Base-by-base conservation (phyloP, 2,113 vertebrate genomes). In the Corythornis madagascariensis region DNA sequence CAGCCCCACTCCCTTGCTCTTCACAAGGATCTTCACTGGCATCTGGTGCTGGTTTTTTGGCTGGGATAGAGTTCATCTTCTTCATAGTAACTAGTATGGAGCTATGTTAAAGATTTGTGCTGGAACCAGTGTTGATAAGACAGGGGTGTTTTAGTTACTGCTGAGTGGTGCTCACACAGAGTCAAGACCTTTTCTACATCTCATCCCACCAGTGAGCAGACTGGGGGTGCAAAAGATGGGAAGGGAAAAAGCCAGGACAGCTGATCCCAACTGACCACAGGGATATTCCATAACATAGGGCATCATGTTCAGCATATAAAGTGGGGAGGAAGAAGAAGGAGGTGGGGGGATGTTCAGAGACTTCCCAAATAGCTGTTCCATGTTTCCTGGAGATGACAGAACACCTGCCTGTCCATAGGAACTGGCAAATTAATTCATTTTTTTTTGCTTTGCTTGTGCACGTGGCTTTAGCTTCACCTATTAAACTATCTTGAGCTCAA, bases 1-100 rank as follows among this genome's bases (percentile, higher is more conserved):
- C 1, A 0, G 13, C 13, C 88, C 13, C 11, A 18, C 33, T 88
- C 73, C 52, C 72, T 20, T 0, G 2, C 55, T 86, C 47, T 48
- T 66, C 73, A 61, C 72, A 71, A 59, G 60, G 60, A 47, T 82
- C 52, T 76, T 76, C 56, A 16, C 21, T 40, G 57, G 57, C 66
- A 43, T 9, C 9, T 56, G 70, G 52, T 31, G 29, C 29, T 43
- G 20, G 29, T 55, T 67, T 55, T 67, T 47, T 47, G 43, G 15
- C 53, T 18, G 28, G 14, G 26, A 43, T 14, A 60, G n/a, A 25
- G n/a, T 13, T 50, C 18, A n/a, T n/a, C n/a, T n/a, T 56, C 52
- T n/a, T 56, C 21, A 50, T 7, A 65, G 40, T 35, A 69, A 22
- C 8, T 7, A 17, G 11, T 13, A 28, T 28, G 25, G 22, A 21